These are phyloP conservation scores for Hybognathus amarus DNA, from an alignment of 2,797 vertebrate genomes.

Conservation along the genomic window DNA sequence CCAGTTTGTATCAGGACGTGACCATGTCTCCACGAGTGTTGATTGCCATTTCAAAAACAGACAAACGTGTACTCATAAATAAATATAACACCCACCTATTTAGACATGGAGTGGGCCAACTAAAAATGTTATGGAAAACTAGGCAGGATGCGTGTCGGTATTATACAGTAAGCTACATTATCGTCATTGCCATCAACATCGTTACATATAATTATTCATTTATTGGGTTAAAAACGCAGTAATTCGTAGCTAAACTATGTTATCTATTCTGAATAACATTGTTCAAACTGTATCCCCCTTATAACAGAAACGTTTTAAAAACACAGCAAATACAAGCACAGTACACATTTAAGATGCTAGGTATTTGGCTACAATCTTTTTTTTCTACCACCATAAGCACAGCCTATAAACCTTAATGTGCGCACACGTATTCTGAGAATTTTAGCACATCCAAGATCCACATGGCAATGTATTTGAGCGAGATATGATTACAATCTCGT, in stretches of 20 bases:
- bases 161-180: not conserved
- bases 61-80: constrained; percentile 1
- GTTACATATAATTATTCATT: not conserved
- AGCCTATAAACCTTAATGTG: not conserved
- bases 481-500: not conserved
- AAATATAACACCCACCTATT: not conserved
- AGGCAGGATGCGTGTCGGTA: not conserved
- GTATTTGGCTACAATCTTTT: not conserved
- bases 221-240: not conserved
- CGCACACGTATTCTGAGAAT: not conserved
- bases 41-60: not conserved
- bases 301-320: not conserved
- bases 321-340: not conserved
- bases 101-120: not conserved
- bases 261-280: not conserved
- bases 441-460: not conserved
- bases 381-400: not conserved
- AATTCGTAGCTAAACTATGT: not conserved
- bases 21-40: not conserved
- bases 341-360: not conserved
- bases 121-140: not conserved
- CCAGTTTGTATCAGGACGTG: not conserved
- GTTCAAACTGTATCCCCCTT: not conserved
- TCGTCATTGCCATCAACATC: not conserved
- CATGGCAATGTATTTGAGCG: not conserved